Percentiles rank a stretch among this genome's conserved stretches.
Conservation (phyloP, 2,888 invertebrate species). For the Drosophila pegasa region DNA sequence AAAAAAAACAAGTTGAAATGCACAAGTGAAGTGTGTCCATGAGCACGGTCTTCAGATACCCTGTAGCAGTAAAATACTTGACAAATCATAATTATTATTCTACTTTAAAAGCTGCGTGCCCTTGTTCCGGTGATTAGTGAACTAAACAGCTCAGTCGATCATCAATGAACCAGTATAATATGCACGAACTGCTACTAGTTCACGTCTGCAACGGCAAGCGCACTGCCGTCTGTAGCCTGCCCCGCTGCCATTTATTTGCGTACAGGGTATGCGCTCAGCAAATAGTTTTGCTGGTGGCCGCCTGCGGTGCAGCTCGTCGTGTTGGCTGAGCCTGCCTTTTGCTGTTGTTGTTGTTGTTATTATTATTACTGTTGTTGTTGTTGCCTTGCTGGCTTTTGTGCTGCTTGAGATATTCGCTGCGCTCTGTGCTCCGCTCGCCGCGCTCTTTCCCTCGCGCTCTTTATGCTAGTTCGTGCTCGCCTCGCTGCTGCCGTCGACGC, state of each 20-base stretch:
- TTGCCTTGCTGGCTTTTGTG: conserved; percentile 51
- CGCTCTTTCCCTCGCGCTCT: not conserved
- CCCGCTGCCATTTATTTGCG: not conserved
- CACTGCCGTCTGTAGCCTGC: too few relatives aligned
- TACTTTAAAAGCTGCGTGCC: not conserved
- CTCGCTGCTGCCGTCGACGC: conserved; percentile 1
- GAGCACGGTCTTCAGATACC: not conserved
- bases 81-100: not conserved
- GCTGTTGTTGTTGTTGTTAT: conserved; percentile 2
- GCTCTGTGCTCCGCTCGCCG: not conserved
- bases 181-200: too few relatives aligned
- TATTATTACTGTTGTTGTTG: conserved; percentile 28
- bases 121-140: not conserved
- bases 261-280: conserved; percentile 34
- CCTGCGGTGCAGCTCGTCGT: conserved; percentile 20
- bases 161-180: not conserved
- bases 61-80: not conserved
- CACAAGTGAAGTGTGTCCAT: not conserved
- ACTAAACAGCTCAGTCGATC: too few relatives aligned
- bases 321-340: conserved; percentile 27
- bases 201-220: too few relatives aligned
- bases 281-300: conserved; percentile 43
- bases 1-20: conserved; percentile 4
- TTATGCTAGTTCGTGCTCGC: conserved; percentile 4
- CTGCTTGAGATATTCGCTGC: conserved; percentile 51